phyloP scores from a whole-genome alignment of 2,113 vertebrate genomes.

The Pogona vitticeps region DNA sequence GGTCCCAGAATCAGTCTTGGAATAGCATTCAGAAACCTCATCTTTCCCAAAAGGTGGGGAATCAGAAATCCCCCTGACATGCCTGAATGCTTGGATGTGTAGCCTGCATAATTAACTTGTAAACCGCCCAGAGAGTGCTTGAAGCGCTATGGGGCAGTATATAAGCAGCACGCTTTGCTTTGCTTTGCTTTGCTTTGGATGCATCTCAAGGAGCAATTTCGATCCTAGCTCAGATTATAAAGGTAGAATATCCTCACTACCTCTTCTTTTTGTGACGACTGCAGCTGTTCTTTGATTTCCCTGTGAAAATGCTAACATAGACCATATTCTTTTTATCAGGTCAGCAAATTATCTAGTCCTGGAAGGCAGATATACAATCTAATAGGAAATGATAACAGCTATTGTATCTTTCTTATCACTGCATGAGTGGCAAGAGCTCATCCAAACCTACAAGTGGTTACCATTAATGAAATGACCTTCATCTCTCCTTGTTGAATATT shows the following conservation, averaged over 20 bases:
- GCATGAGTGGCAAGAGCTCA: neutral
- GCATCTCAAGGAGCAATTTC: neutral
- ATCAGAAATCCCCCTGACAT: too few relatives aligned
- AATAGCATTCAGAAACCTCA: too few relatives aligned
- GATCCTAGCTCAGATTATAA: neutral
- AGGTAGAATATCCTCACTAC: neutral
- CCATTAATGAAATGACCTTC: conserved; percentile 26
- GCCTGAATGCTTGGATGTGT: neutral
- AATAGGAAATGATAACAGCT: neutral
- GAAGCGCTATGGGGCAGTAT: too few relatives aligned
- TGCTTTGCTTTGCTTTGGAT: too few relatives aligned
- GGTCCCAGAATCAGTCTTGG: too few relatives aligned
- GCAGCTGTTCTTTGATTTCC: neutral
- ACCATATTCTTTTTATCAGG: conserved; percentile 1
- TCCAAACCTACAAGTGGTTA: conserved; percentile 7
- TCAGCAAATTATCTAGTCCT: conserved; percentile 4
- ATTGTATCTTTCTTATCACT: conserved; percentile 9
- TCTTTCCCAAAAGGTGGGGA: too few relatives aligned
- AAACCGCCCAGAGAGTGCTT: too few relatives aligned
- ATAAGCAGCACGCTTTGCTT: too few relatives aligned
- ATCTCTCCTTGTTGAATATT: neutral
- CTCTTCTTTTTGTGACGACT: neutral
- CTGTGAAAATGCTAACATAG: neutral
- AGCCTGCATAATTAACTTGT: too few relatives aligned
- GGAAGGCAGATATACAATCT: conserved; percentile 10